Evolutionary conservation across 2,113 vertebrate species (phyloP).

Genomic region (Pygoscelis antarcticus): DNA sequence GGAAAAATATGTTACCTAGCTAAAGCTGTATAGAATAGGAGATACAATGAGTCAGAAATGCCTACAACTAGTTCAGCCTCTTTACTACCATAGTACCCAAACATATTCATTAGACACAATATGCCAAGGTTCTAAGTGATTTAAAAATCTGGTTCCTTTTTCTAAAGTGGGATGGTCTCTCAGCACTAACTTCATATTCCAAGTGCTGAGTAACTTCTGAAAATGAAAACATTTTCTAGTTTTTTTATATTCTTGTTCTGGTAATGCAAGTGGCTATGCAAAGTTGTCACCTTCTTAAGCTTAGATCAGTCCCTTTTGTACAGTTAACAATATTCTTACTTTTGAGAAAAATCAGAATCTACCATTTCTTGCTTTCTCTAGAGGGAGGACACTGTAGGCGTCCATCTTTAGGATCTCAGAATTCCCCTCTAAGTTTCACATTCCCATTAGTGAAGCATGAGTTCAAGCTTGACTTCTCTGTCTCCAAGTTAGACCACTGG

Average conservation of each 20-base stretch:
- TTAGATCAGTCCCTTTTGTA: background rate
- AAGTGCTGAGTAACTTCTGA: background rate
- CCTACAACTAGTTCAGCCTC: background rate
- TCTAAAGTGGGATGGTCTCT: background rate
- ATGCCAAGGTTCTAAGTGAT: background rate
- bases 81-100: background rate
- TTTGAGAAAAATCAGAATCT: background rate
- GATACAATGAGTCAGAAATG: background rate
- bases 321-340: background rate
- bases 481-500: background rate
- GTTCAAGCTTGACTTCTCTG: background rate
- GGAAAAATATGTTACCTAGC: background rate
- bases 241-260: background rate
- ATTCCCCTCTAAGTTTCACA: background rate
- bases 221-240: background rate
- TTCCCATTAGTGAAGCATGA: background rate
- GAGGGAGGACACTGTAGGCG: too few relatives aligned
- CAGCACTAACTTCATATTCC: background rate
- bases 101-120: background rate
- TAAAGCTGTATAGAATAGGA: background rate
- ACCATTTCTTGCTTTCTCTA: background rate
- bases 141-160: background rate
- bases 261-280: background rate
- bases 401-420: background rate
- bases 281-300: background rate